Conservation (phyloP, 2,113 vertebrate species). For the Tupaia tana region DNA sequence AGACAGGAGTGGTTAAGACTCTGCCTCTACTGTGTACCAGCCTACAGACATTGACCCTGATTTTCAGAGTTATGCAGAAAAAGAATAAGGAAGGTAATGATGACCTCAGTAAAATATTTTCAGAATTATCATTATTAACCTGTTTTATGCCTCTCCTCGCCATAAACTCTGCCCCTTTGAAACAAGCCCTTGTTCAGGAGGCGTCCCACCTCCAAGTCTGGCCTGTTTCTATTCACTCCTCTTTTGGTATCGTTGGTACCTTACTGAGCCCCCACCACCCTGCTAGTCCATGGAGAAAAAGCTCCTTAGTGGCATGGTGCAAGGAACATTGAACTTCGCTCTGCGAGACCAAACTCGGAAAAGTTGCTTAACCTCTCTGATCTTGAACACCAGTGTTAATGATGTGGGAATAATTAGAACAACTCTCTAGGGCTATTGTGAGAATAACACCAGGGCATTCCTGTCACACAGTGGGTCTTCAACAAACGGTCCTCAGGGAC, state of each 20-base stretch:
- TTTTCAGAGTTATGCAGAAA: background rate
- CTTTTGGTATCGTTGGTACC: background rate
- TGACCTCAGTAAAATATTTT: background rate
- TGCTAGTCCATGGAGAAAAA: background rate
- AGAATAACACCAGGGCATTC: background rate
- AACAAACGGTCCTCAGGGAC: background rate
- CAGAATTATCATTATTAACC: accelerated
- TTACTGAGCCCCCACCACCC: background rate
- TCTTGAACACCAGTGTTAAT: background rate
- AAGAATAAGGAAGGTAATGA: background rate
- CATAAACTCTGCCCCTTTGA: background rate
- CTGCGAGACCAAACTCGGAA: background rate
- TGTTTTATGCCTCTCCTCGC: background rate
- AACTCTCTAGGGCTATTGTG: background rate
- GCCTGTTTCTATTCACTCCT: background rate
- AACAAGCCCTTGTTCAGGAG: background rate
- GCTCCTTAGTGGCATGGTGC: background rate
- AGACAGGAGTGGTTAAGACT: background rate
- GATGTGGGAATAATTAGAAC: background rate
- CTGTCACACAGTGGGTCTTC: background rate
- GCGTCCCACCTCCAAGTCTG: background rate
- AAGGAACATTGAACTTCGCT: background rate
- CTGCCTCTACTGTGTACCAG: background rate
- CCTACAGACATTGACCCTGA: background rate
- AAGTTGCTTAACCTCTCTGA: background rate